These are phyloP conservation scores for Cryptosula pallasiana DNA, from an alignment of 2,888 invertebrate genomes.

Conservation along the genomic window DNA sequence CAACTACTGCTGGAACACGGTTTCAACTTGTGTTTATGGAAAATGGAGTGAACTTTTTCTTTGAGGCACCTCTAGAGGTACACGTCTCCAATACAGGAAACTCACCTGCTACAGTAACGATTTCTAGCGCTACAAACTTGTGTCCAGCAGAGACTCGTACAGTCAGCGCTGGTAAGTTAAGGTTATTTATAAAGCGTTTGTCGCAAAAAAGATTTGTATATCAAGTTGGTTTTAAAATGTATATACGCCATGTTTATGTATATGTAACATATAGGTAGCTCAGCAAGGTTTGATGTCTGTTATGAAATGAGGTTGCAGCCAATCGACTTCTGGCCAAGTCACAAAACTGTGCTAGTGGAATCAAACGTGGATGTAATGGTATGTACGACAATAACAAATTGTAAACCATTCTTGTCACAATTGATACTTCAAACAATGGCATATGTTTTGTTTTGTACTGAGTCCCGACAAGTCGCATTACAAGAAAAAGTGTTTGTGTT, in stretches of 20 bases:
- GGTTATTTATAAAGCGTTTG: neutral
- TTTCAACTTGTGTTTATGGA: constrained; percentile 15
- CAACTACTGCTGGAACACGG: neutral
- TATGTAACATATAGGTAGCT: too few species aligned
- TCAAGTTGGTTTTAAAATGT: too few species aligned
- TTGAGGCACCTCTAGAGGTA: neutral
- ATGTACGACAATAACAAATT: neutral
- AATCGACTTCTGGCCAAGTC: neutral
- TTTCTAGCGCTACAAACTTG: neutral
- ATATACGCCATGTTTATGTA: too few species aligned
- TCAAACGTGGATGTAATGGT: constrained; percentile 19
- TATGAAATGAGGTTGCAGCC: neutral
- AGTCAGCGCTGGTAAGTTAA: neutral
- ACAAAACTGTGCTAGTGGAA: constrained; percentile 7
- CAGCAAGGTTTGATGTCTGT: neutral
- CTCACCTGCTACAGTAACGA: neutral
- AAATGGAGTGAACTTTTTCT: neutral
- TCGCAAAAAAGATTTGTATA: too few species aligned
- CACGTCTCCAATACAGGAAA: neutral
- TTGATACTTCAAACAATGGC: too few species aligned
- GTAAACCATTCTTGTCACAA: too few species aligned
- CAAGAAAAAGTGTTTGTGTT: too few species aligned
- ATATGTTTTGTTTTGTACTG: too few species aligned
- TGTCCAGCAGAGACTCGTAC: neutral
- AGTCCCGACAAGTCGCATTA: too few species aligned